Conservation (phyloP, 2,888 invertebrate genomes). For the Onchidella celtica region DNA sequence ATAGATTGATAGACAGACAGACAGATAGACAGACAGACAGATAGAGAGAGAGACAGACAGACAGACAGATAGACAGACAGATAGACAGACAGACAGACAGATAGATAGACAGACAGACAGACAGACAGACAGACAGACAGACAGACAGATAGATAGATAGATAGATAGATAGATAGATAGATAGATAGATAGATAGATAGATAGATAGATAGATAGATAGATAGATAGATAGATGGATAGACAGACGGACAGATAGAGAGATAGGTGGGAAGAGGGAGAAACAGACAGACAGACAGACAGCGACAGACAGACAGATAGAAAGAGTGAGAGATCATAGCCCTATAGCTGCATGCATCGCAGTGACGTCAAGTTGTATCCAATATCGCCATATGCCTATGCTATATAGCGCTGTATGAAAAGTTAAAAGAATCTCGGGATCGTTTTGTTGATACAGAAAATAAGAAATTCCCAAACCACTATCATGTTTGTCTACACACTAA, state of each 20-base stretch:
- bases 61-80: too few species aligned
- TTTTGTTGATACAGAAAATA: too few species aligned
- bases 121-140: slow-evolving; percentile 1
- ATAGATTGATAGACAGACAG: too few species aligned
- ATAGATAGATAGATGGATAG: background rate
- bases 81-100: background rate
- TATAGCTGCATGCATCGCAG: too few species aligned
- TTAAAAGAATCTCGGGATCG: too few species aligned
- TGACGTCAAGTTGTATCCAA: too few species aligned
- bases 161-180: background rate
- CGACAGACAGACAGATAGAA: background rate
- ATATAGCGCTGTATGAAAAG: too few species aligned
- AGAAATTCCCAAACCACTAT: too few species aligned
- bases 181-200: background rate
- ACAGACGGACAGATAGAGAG: background rate
- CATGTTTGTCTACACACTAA: too few species aligned
- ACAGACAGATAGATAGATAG: background rate
- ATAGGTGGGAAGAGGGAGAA: background rate
- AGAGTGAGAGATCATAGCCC: background rate
- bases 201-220: background rate
- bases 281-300: background rate
- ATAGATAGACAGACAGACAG: background rate
- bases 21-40: too few species aligned
- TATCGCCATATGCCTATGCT: too few species aligned
- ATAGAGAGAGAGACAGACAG: too few species aligned